phyloP scores from a whole-genome alignment of 2,113 vertebrate species.

The Toxotes jaculatrix region DNA sequence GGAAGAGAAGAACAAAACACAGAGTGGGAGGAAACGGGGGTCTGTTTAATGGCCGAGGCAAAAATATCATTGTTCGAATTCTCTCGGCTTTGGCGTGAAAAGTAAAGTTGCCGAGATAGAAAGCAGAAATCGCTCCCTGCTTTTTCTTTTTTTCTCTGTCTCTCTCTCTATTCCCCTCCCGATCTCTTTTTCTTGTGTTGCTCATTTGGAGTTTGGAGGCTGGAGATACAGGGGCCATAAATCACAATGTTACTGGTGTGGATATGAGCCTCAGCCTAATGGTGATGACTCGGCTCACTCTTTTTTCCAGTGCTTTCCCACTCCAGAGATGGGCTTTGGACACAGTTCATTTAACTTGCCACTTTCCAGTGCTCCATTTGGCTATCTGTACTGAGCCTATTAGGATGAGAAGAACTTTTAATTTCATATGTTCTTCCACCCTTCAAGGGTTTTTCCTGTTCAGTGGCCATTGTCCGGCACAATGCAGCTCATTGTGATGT shows the following conservation, averaged over 20 bases:
- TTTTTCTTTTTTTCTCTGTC: slow-evolving; percentile 23
- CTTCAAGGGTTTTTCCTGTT: slow-evolving; percentile 71
- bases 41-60: slow-evolving; percentile 42
- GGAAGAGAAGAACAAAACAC: slow-evolving; percentile 41
- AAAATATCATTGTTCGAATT: slow-evolving; percentile 55
- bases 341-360: slow-evolving; percentile 84
- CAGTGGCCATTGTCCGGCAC: slow-evolving; percentile 63
- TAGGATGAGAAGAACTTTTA: slow-evolving; percentile 82
- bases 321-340: slow-evolving; percentile 82
- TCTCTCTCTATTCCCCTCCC: slow-evolving; percentile 56
- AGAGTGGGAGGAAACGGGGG: slow-evolving; percentile 14
- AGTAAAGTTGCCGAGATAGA: slow-evolving; percentile 60
- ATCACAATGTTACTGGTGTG: slow-evolving; percentile 78
- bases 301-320: slow-evolving; percentile 74
- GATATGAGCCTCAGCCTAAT: slow-evolving; percentile 78
- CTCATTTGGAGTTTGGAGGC: slow-evolving; percentile 76
- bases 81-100: slow-evolving; percentile 48
- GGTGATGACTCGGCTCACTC: slow-evolving; percentile 79
- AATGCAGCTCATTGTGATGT: slow-evolving; percentile 47
- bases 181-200: slow-evolving; percentile 68
- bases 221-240: slow-evolving; percentile 77
- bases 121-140: slow-evolving; percentile 30
- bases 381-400: slow-evolving; percentile 76
- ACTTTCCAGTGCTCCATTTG: slow-evolving; percentile 64
- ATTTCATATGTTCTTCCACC: slow-evolving; percentile 80